Evolutionary conservation across 2,888 invertebrate genomes (phyloP).

Genomic region (Netelia fuscicornis): DNA sequence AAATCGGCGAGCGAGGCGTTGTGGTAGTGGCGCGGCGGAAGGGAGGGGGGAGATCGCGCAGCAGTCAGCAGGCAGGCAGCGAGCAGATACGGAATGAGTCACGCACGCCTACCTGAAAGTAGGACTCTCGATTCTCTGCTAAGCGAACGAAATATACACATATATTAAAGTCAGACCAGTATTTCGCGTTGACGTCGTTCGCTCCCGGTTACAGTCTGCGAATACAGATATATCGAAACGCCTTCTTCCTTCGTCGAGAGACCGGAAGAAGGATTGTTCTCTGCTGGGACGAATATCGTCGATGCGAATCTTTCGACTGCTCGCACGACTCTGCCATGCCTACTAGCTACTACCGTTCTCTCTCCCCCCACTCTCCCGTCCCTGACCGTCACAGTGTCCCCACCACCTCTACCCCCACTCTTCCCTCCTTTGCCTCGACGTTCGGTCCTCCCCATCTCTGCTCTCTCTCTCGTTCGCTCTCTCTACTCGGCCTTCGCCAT

Average conservation of each 20-base stretch:
- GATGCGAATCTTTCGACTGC: conserved; percentile 26
- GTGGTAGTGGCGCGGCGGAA: conserved; percentile 29
- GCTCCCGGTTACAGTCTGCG: not conserved
- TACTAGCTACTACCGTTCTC: not conserved
- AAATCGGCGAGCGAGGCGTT: conserved; percentile 8
- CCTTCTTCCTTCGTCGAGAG: conserved; percentile 33
- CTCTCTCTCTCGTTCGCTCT: no score
- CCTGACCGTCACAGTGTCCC: no score
- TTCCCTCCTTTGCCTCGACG: no score
- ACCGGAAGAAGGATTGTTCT: conserved; percentile 48
- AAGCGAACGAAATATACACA: conserved; percentile 28
- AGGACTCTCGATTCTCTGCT: conserved; percentile 66
- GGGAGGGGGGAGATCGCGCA: conserved; percentile 22
- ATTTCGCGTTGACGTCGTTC: not conserved
- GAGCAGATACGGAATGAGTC: conserved; percentile 75
- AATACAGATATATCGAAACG: conserved; percentile 21
- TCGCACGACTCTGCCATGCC: conserved; percentile 18
- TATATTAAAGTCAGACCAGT: not conserved
- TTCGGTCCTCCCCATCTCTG: no score
- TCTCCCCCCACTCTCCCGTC: no score
- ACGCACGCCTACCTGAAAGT: conserved; percentile 77
- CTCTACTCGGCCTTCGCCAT: no score
- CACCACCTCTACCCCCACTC: no score
- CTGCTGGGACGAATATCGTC: conserved; percentile 36
- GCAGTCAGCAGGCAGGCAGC: conserved; percentile 55